Conservation (phyloP, 2,888 invertebrate genomes). For the Lingula anatina region DNA sequence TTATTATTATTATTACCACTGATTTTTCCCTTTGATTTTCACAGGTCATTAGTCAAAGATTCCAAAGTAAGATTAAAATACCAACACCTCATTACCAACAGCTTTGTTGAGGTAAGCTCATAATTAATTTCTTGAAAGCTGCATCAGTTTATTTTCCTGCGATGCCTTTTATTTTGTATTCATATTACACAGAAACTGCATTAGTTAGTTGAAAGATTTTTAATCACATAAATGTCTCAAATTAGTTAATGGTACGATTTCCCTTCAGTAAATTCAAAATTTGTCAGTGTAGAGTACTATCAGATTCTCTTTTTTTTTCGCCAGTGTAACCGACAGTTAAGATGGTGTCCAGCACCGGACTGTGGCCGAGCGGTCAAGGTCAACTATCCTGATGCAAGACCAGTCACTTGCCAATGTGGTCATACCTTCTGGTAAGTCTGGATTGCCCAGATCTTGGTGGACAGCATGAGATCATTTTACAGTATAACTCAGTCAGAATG, state of each 20-base stretch:
- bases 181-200: too few species aligned
- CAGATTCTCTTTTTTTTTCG: too few species aligned
- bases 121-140: too few species aligned
- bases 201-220: too few species aligned
- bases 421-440: conserved; percentile 81
- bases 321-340: conserved; percentile 88
- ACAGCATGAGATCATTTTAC: too few species aligned
- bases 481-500: too few species aligned
- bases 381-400: conserved; percentile 77
- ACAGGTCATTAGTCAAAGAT: conserved; percentile 46
- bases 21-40: conserved; percentile 11
- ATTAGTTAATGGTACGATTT: too few species aligned
- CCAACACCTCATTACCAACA: conserved; percentile 95
- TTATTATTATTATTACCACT: neutral
- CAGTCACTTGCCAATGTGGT: conserved; percentile 87
- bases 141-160: neutral
- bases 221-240: too few species aligned
- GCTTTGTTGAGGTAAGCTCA: conserved; percentile 83
- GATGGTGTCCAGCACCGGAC: conserved; percentile 98
- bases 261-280: too few species aligned
- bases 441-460: too few species aligned
- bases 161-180: neutral
- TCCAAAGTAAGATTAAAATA: conserved; percentile 61
- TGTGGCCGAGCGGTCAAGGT: conserved; percentile 80
- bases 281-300: too few species aligned